Evolutionary conservation across 2,797 vertebrate species (phyloP).

Genomic region (Trachurus trachurus): DNA sequence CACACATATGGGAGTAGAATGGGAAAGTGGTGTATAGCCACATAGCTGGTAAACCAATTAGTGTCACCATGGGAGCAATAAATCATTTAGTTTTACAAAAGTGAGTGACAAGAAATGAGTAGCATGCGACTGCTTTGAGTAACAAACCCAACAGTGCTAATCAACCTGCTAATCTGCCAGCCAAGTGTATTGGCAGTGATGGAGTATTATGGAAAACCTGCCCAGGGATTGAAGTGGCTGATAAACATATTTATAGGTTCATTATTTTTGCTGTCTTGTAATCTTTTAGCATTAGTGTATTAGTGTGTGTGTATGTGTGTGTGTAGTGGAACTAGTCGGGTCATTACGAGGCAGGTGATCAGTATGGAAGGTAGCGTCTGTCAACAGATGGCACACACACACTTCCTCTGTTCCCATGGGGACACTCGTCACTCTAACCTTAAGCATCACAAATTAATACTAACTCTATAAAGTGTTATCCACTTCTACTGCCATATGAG

Average conservation of each 20-base stretch:
- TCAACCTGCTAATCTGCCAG: conserved; percentile 40
- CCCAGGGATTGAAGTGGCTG: not conserved
- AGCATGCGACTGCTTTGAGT: conserved; percentile 22
- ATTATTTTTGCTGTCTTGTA: conserved; percentile 5
- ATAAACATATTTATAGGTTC: conserved; percentile 17
- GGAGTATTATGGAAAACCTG: conserved; percentile 19
- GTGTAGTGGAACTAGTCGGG: conserved; percentile 55
- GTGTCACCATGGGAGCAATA: not conserved
- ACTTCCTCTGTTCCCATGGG: too few species aligned
- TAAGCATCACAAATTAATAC: too few species aligned
- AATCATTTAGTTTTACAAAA: conserved; percentile 16
- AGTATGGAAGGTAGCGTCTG: conserved; percentile 30
- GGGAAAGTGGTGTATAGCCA: not conserved
- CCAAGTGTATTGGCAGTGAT: conserved; percentile 12
- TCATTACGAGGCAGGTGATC: conserved; percentile 58
- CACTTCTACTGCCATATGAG: too few species aligned
- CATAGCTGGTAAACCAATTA: not conserved
- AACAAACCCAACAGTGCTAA: conserved; percentile 28
- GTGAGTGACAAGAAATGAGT: conserved; percentile 2
- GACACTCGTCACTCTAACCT: too few species aligned
- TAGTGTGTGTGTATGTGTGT: conserved; percentile 18
- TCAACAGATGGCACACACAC: conserved; percentile 46
- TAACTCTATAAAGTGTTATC: too few species aligned
- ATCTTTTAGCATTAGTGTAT: not conserved
- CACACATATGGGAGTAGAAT: not conserved